phyloP scores from a whole-genome alignment of 2,888 invertebrate species.

The Standfussiana lucernea region DNA sequence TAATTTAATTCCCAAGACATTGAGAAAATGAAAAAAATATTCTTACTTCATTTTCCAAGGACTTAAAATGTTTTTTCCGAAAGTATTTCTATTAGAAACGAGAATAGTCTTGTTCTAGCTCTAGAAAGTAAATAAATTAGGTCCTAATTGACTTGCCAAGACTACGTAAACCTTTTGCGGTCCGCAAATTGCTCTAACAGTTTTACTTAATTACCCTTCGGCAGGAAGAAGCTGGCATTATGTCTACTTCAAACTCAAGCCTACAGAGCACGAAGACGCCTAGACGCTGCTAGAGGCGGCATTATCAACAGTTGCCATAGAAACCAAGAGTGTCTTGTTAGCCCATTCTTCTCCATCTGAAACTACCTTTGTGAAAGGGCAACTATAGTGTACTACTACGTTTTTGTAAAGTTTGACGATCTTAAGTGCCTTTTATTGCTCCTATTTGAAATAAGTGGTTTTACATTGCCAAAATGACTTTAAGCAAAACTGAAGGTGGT shows the following conservation, averaged over 20 bases:
- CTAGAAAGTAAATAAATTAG: conserved; percentile 42
- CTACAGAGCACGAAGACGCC: neutral
- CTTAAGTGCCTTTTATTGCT: neutral
- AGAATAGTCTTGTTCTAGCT: neutral
- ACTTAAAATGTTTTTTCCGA: conserved; percentile 18
- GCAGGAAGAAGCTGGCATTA: conserved; percentile 16
- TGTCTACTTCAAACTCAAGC: neutral
- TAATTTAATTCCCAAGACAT: neutral
- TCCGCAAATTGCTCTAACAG: conserved; percentile 27
- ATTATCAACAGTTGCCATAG: neutral
- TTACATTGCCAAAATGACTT: neutral
- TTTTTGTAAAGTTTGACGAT: neutral
- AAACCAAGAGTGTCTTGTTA: neutral
- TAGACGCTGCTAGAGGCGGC: neutral
- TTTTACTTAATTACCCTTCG: conserved; percentile 45
- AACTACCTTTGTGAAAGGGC: neutral
- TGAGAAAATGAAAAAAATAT: conserved; percentile 5
- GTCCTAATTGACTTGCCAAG: conserved; percentile 37
- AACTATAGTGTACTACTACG: neutral
- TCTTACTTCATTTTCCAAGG: neutral
- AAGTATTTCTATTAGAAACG: neutral
- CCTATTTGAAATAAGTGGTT: neutral
- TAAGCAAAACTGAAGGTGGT: neutral
- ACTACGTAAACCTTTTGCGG: conserved; percentile 37
- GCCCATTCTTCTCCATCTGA: neutral